Evolutionary conservation across 2,888 invertebrate genomes (phyloP), one percentile per base, ranked within the genome.

Genomic region (Cataglyphis altisquamis): DNA sequence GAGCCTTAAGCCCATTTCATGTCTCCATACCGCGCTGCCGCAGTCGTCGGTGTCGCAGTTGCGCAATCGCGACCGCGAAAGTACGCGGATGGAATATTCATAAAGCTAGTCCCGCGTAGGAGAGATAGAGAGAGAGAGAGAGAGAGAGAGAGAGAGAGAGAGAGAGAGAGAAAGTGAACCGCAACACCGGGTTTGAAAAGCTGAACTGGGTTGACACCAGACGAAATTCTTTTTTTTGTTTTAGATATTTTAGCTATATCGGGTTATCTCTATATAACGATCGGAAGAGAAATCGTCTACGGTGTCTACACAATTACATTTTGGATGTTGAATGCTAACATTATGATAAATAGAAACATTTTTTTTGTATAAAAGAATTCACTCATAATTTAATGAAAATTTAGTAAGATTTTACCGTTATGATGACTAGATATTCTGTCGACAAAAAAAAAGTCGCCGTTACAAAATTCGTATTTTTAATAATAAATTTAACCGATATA

Each of bases 41-140:
- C 36, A 10, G 66, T 8, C 6, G 12, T n/a, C 4, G 32, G 32
- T 72, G 25, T 36, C 36, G n/a, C 25, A 60, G 84, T 90, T 88
- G 85, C 88, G 86, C 87, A 88, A 87, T 87, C 86, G 85, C 87
- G 87, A 88, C 86, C 85, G 87, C 88, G 83, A 86, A 88, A 92
- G 84, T 85, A 92, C 86, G 84, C 84, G 86, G 84, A 89, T 89
- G 82, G 90, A 91, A 91, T 91, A 90, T 91, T 89, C 87, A 90
- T 88, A 78, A 75, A 77, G 36, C 25, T 25, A 25, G 55, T 25
- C n/a, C 0, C 21, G 10, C 8, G 3, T 5, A 45, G 12, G 45
- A 75, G 4, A 39, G 45, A 29, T 29, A 29, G 25, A 29, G 1
- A 39, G 72, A 81, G n/a, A n/a, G 45, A 75, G 3, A 39, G 45